Base-by-base conservation (phyloP, 30 jellyfish, hydroid and myxozoan genomes). In the Hydractinia symbiolongicarpus region DNA sequence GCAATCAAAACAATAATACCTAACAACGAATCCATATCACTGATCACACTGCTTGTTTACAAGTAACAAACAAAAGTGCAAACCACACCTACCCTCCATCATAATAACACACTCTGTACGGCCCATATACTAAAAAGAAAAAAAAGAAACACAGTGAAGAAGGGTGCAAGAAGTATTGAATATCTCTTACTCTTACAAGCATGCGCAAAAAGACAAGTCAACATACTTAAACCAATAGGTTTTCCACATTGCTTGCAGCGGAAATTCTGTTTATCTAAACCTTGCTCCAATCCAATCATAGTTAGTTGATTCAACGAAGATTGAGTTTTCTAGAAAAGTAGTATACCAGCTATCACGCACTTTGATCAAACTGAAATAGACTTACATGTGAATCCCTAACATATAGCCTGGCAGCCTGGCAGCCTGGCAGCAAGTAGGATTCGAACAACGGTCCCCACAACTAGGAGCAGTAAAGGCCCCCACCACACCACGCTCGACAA, bases 1-100 rank as follows among this genome's bases (percentile, higher is more conserved):
- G 73, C 98, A 93, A 78, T 93, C 98, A 44, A 79, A 67, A 61
- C 98, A 93, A 68, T 93, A 93, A 81, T 93, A 93, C 55, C 98
- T 91, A 60, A 15, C 79, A 68, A 68, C 14, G 54, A 11, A 68
- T 68, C 50, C 49, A 15, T 19, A 8, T 19, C 61, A 8, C 11
- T 20, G 56, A 19, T 76, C n/a, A 13, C 17, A 19, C 40, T 50
- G 82, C n/a, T n/a, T n/a, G 40, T 52, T 50, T n/a, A 15, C 52
- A 76, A 1, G 11, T 14, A 11, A 74, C 20, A 14, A 53, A 74
- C 79, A 4, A 30, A 74, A 49, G 9, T 17, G 51, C 62, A 67
- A 81, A 21, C 67, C 4, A 60, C 3, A 88, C 94, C 71, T 53
- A 91, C 98, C 98, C 93, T 13, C 96, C 98, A 78, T 93, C 98